Base-by-base conservation (phyloP, 92 coral and sea anemone genomes). In the Parazoanthus darwini region DNA sequence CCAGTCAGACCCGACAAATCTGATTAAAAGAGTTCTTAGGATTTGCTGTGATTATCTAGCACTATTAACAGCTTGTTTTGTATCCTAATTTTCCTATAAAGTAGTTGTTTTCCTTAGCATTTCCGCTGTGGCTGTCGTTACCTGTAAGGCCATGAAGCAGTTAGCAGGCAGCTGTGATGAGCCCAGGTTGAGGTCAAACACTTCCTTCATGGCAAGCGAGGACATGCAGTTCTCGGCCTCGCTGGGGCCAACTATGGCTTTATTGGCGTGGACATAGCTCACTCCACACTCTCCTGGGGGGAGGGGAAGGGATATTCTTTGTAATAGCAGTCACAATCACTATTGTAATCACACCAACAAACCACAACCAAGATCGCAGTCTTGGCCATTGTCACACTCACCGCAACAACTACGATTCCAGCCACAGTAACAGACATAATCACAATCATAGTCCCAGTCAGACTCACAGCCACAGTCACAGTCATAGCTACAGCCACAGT, bases 81-180 rank as follows among this genome's bases (percentile, higher is more conserved):
- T 1, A 2, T 70, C 75, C 38, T 1, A 39, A 20, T 18, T 36
- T 2, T 29, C 33, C 33, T 29, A 29, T 0, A 16, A 54, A 10
- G 43, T 23, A 23, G 22, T 68, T 5, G 22, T 68, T 5, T 51
- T 81, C 8, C 25, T 38, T 10, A 20, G 76, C 48, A 23, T 10
- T 37, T 66, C 20, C 35, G 22, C 20, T 65, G 37, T 38, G n/a
- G 74, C 22, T 6, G 15, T 68, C 4, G 29, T 66, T 94, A 96
- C 98, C 97, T 94, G 94, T 78, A 92, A 54, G 42, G 95, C 95
- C 36, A 98, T 91, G 86, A 95, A 95, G 48, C 99, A 97, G 91
- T 97, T 97, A 2, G 99, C 99, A n/a, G 99, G 99, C 88, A 95
- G 99, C 91, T 97, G 98, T 1, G 99, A 97, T 1, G 99, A 97